Evolutionary conservation across 2,797 vertebrate species (phyloP).

Genomic region (Manis javanica): DNA sequence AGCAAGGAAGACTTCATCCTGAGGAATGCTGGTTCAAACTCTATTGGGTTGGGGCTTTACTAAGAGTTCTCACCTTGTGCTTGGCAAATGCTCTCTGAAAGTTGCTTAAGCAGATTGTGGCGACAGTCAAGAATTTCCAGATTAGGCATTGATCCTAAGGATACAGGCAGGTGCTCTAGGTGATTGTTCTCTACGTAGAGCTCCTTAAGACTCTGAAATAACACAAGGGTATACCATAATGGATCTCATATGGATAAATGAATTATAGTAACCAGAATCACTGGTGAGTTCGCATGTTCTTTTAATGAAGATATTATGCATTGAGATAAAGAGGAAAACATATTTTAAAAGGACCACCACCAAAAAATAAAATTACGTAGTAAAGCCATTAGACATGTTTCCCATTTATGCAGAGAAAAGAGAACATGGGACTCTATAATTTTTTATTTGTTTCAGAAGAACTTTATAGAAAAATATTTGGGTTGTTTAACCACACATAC

Average conservation of each 20-base stretch:
- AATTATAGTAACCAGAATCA: slow-evolving; percentile 17
- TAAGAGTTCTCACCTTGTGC: slow-evolving; percentile 75
- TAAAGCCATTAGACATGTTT: not conserved
- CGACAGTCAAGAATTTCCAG: slow-evolving; percentile 81
- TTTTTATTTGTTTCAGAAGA: not conserved
- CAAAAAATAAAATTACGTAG: slow-evolving; percentile 13
- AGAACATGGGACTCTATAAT: not conserved
- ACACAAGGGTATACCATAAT: not conserved
- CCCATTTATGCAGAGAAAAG: not conserved
- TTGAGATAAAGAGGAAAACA: not conserved
- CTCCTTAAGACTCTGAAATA: slow-evolving; percentile 85
- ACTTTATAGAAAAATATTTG: slow-evolving; percentile 11
- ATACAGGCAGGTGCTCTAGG: slow-evolving; percentile 77
- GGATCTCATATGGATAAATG: not conserved
- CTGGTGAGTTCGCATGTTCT: not conserved
- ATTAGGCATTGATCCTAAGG: slow-evolving; percentile 77
- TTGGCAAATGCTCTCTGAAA: slow-evolving; percentile 83
- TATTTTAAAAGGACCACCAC: not conserved
- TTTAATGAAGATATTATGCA: not conserved
- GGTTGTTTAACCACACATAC: not conserved
- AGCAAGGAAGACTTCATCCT: not conserved
- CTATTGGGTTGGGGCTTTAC: not conserved
- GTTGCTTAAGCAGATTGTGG: slow-evolving; percentile 81
- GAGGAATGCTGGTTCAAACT: not conserved
- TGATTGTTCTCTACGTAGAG: slow-evolving; percentile 85